phyloP scores from a whole-genome alignment of 2,113 vertebrate species.

The Tylochromis polylepis region DNA sequence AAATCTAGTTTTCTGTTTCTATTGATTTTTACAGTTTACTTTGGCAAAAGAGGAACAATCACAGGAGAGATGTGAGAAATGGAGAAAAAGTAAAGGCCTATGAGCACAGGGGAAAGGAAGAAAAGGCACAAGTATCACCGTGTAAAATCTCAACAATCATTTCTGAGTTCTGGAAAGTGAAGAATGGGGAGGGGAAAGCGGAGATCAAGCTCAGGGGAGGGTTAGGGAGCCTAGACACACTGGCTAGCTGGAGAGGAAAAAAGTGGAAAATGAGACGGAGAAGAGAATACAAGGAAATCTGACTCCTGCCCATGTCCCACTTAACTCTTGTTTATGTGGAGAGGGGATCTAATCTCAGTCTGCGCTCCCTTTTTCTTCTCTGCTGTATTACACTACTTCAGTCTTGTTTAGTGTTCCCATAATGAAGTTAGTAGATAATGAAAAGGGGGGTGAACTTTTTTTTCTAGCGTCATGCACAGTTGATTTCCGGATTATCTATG shows the following conservation, averaged over 20 bases:
- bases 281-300: constrained; percentile 74
- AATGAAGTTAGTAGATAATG: neutral
- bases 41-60: neutral
- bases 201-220: constrained; percentile 47
- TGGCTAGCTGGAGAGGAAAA: constrained; percentile 70
- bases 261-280: constrained; percentile 67
- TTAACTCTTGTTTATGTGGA: constrained; percentile 62
- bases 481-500: constrained; percentile 1
- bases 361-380: neutral
- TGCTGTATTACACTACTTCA: neutral
- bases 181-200: constrained; percentile 63
- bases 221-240: constrained; percentile 71
- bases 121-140: constrained; percentile 4
- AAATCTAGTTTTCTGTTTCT: neutral
- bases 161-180: constrained; percentile 62
- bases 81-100: neutral
- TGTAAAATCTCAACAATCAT: constrained; percentile 52
- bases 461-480: neutral
- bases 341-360: constrained; percentile 49
- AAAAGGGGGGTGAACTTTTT: neutral
- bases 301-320: constrained; percentile 67
- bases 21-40: neutral
- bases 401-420: neutral
- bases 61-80: neutral
- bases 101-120: neutral